A percentile compares a stretch with the other conserved stretches of the same genome.
phyloP scores from a whole-genome alignment of 2,797 vertebrate species.

The Propithecus perrieri region DNA sequence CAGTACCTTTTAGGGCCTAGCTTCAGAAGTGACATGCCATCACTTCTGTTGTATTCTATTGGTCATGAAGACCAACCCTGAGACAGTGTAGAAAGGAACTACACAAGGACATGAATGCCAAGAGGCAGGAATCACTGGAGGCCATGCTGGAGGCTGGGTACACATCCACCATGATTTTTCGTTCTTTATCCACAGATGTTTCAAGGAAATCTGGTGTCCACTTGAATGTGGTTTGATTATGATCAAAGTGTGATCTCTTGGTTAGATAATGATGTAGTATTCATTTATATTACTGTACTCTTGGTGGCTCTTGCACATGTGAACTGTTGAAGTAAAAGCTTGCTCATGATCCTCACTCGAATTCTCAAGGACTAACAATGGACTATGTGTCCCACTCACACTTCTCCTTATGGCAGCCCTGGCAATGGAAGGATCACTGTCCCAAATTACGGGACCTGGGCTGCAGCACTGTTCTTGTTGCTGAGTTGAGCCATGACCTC shows the following conservation, averaged over 20 bases:
- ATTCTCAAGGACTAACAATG: not conserved
- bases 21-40: not conserved
- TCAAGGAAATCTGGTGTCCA: not conserved
- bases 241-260: not conserved
- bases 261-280: not conserved
- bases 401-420: not conserved
- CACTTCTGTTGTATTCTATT: not conserved
- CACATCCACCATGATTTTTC: not conserved
- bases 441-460: not conserved
- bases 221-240: not conserved
- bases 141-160: not conserved
- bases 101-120: not conserved
- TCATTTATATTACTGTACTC: not conserved
- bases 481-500: not conserved
- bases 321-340: not conserved
- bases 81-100: accelerated
- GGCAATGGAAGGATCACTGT: not conserved
- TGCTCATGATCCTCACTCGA: not conserved
- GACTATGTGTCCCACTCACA: not conserved
- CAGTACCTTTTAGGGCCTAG: not conserved
- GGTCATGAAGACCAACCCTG: not conserved
- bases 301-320: not conserved
- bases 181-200: not conserved
- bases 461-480: not conserved
- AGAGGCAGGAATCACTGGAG: not conserved